Base-by-base conservation (phyloP, 2,888 invertebrate species). In the Junonia oenone region DNA sequence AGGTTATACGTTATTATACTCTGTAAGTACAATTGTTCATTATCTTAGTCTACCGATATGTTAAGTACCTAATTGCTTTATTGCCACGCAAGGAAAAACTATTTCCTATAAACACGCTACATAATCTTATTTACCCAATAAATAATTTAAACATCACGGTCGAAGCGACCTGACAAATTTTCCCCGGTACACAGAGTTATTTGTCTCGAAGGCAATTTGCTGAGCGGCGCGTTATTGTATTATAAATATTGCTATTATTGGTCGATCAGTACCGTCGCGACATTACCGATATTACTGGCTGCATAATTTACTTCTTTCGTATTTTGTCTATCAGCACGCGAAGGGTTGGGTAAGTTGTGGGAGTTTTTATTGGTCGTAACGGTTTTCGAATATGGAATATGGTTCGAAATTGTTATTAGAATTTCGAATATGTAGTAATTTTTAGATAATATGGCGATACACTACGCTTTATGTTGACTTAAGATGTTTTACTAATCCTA, bases 221-320 rank as follows among this genome's bases (percentile, higher is more conserved):
- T 51, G 29, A 54, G 35, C 48, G 53, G 48, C 58, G 51, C 53
- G 46, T 51, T 45, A 54, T 57, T 56, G 59, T 51, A 52, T 56
- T 51, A 58, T 59, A 53, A 54, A 57, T 45, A 60, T 53, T 55
- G 45, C 48, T 29, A 51, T 60, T 62, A 63, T 62, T 62, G 58
- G 55, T 45, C n/a, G 56, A 62, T 53, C 57, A 56, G 59, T 59
- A 51, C 54, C 56, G 55, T 64, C 63, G 57, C 59, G 63, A 59
- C 58, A 62, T 63, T 64, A 54, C 56, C 38, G 53, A 59, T 59
- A 56, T 61, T 47, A 26, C 51, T 52, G 37, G 51, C 45, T 55
- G 58, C 45, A 58, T 52, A 58, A 61, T 55, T 58, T 59, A 58
- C 45, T 38, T 38, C 51, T 6, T 17, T 22, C 31, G 19, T 33